Conservation (phyloP, 2,797 vertebrate species). For the Tragopan temminckii region DNA sequence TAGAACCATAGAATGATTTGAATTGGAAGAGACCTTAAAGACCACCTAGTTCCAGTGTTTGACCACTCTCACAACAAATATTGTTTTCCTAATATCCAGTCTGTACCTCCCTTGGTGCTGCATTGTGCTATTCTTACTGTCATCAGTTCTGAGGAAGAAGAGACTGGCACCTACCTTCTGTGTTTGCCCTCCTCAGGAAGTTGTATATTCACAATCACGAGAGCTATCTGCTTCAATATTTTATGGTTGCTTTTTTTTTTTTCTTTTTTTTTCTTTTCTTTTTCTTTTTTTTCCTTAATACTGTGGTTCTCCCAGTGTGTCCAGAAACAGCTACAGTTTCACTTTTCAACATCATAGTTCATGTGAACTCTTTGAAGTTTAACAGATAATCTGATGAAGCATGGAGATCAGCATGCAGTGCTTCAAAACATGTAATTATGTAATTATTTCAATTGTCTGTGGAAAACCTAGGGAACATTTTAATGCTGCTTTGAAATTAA, state of each 20-base stretch:
- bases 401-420: constrained; percentile 28
- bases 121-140: no score
- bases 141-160: no score
- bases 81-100: no score
- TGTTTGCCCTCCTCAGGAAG: not conserved
- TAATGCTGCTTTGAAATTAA: constrained; percentile 44
- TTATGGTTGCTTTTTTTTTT: not conserved
- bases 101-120: no score
- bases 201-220: not conserved
- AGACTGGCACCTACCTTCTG: no score
- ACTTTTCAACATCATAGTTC: constrained; percentile 22
- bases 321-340: not conserved
- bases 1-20: not conserved
- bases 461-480: constrained; percentile 24
- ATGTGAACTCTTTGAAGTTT: not conserved
- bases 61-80: no score
- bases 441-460: not conserved
- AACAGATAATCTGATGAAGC: constrained; percentile 2
- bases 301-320: not conserved
- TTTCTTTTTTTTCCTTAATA: constrained; percentile 33
- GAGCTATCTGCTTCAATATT: not conserved
- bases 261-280: not conserved
- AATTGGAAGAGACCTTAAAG: not conserved
- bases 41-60: not conserved
- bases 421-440: constrained; percentile 18